Base-by-base conservation (phyloP, 2,888 invertebrate species). In the Drosophila cracens region DNA sequence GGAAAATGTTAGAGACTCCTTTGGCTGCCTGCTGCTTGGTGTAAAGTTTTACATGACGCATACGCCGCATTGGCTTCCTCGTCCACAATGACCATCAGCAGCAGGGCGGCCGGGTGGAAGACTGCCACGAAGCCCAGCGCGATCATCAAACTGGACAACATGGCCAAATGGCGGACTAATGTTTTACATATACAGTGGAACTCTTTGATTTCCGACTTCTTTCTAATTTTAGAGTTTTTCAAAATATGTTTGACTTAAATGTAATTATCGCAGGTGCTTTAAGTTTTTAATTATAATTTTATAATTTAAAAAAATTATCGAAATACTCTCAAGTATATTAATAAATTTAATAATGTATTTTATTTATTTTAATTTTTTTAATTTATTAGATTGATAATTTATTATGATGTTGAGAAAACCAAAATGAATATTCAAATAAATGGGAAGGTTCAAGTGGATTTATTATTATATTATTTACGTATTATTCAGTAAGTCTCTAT, bases 41-140 rank as follows among this genome's bases (percentile, higher is more conserved):
- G 53, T 48, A 67, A 68, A 69, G 68, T 70, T 69, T 70, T 54
- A 68, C 75, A 83, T 83, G 70, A 83, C 89, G 82, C 85, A 85
- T 85, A 87, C 84, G 84, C 77, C 89, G 65, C 82, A 69, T 81
- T 65, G 84, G 67, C 76, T 72, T 74, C 75, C 49, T 65, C 11
- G 21, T 21, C n/a, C 59, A 52, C 31, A 64, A 49, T 64, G 36
- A 31, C 38, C 36, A 29, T 36, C 43, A 46, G 52, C 31, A 60
- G 49, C 25, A n/a, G 2, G 7, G 16, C 16, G 10, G 11, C 18
- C 21, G 21, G 25, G 11, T 16, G 4, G 6, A 60, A 34, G n/a
- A 48, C n/a, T n/a, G 18, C 18, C 18, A 51, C 36, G 54, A 40
- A 38, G 27, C 63, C 31, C 65, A 63, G 64, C 40, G 72, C 65